These are phyloP conservation scores for Psittacula echo DNA, from an alignment of 2,797 vertebrate genomes.

Conservation along the genomic window DNA sequence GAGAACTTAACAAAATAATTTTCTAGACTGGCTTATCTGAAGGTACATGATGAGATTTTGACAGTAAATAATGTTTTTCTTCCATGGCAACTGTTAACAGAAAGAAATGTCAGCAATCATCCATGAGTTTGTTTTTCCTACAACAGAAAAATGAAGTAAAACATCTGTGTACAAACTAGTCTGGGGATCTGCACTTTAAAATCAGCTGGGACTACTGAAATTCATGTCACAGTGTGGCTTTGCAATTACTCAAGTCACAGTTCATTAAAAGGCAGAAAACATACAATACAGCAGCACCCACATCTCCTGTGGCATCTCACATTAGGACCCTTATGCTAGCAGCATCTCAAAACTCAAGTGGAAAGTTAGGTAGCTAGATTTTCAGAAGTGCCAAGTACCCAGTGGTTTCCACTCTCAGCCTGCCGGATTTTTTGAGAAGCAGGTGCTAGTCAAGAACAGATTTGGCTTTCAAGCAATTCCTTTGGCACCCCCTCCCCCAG, in stretches of 20 bases:
- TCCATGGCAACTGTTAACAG: not conserved
- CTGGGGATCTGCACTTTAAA: not conserved
- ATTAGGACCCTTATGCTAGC: not conserved
- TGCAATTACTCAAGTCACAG: not conserved
- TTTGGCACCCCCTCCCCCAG: fast-evolving
- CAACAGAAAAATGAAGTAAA: not conserved
- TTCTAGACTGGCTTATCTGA: not conserved
- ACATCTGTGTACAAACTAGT: not conserved
- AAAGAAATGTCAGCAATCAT: not conserved
- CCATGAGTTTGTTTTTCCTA: not conserved
- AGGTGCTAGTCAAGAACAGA: not conserved
- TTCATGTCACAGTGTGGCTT: not conserved
- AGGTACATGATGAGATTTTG: not conserved
- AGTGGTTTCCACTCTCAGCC: not conserved
- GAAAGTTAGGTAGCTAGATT: not conserved
- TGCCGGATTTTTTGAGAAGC: not conserved
- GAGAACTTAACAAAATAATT: not conserved
- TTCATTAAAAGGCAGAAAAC: not conserved
- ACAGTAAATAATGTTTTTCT: not conserved
- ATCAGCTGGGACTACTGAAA: not conserved
- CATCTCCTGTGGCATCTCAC: not conserved
- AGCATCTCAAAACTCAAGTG: not conserved
- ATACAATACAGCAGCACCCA: not conserved
- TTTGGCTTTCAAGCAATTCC: not conserved
- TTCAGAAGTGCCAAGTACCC: not conserved